These are phyloP conservation scores for Amia ocellicauda DNA, from an alignment of 2,113 vertebrate species.

Conservation along the genomic window DNA sequence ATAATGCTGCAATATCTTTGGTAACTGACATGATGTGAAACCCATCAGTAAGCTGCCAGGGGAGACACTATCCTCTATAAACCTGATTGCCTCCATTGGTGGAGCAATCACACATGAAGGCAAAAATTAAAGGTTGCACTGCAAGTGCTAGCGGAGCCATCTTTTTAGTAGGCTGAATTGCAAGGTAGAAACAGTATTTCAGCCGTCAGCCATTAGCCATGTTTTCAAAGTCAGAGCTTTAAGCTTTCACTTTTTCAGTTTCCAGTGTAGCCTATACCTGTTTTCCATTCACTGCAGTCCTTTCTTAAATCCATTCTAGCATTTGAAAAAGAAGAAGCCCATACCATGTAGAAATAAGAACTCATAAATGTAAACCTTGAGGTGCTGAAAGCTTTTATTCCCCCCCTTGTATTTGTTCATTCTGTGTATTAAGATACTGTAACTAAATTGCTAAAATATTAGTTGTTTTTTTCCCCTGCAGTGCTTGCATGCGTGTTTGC, in stretches of 20 bases:
- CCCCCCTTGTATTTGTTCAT: neutral
- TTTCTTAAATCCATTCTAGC: neutral
- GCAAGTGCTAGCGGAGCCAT: neutral
- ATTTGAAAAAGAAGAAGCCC: neutral
- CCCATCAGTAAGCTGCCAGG: conserved; percentile 34
- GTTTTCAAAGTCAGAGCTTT: neutral
- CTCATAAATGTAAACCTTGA: conserved; percentile 7
- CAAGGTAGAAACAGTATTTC: neutral
- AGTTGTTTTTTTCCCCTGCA: neutral
- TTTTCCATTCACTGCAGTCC: neutral
- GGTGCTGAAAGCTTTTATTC: neutral
- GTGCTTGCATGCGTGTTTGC: too few species aligned
- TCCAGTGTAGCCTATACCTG: neutral
- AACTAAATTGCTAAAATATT: conserved; percentile 17
- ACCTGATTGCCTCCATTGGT: conserved; percentile 38
- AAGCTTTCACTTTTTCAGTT: neutral
- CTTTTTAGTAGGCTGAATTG: neutral
- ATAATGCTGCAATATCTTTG: conserved; percentile 34
- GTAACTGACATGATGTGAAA: conserved; percentile 38
- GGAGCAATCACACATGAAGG: conserved; percentile 10
- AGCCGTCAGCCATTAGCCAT: neutral
- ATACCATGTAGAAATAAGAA: neutral
- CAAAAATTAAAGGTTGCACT: conserved; percentile 14
- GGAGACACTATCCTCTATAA: conserved; percentile 42
- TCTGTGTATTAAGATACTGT: neutral